A percentile compares a stretch with the other conserved stretches of the same genome.
Conservation (phyloP, 2,888 invertebrate species). For the Cheilosia impressa region DNA sequence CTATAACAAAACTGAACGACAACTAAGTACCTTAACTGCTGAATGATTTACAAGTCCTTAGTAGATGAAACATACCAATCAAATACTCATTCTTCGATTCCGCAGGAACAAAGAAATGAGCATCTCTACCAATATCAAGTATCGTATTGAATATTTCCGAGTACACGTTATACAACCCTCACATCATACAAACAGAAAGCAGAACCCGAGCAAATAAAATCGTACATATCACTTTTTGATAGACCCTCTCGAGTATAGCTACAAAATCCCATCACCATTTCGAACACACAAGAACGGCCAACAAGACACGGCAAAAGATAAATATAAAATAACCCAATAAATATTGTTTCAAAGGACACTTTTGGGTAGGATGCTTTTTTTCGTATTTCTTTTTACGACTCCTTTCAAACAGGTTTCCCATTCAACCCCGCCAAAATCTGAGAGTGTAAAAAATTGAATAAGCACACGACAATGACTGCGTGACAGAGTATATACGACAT, state of each 20-base stretch:
- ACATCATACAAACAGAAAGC: slow-evolving; percentile 18
- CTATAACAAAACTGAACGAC: neutral
- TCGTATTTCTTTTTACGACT: slow-evolving; percentile 31
- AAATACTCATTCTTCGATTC: slow-evolving; percentile 35
- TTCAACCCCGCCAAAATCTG: slow-evolving; percentile 54
- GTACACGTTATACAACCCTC: slow-evolving; percentile 28
- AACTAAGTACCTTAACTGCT: neutral
- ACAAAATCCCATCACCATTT: neutral
- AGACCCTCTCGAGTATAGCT: slow-evolving; percentile 37
- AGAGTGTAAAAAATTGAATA: slow-evolving; percentile 57
- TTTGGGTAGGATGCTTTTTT: slow-evolving; percentile 28
- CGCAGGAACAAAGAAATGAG: slow-evolving; percentile 1
- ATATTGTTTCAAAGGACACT: slow-evolving; percentile 72
- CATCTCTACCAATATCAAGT: neutral
- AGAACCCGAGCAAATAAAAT: slow-evolving; percentile 46
- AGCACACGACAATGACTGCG: slow-evolving; percentile 57
- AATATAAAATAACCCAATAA: slow-evolving; percentile 62
- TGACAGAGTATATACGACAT: slow-evolving; percentile 41
- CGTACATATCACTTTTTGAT: slow-evolving; percentile 64
- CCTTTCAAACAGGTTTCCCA: slow-evolving; percentile 67
- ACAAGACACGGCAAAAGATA: slow-evolving; percentile 33
- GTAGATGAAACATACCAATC: slow-evolving; percentile 35
- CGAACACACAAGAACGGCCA: slow-evolving; percentile 2
- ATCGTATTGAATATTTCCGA: slow-evolving; percentile 26
- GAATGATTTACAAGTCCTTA: slow-evolving; percentile 29